Conservation (phyloP, 1,140 invertebrate genomes). For the Tribolium madens region DNA sequence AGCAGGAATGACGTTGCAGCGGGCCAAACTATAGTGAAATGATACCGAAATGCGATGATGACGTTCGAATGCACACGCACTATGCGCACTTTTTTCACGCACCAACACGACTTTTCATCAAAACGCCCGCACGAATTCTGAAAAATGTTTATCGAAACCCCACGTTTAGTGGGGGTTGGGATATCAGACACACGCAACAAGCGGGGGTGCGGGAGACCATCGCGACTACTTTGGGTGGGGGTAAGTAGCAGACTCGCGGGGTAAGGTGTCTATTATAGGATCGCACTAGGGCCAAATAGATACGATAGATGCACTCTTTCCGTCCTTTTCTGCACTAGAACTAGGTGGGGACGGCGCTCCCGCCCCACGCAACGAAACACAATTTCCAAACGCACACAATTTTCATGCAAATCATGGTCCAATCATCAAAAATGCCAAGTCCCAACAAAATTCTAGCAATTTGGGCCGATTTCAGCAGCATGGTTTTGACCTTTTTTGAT, state of each 20-base stretch:
- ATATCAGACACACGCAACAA: constrained; percentile 56
- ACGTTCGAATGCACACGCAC: constrained; percentile 55
- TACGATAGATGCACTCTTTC: constrained; percentile 35
- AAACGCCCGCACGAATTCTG: constrained; percentile 66
- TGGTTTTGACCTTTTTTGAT: too few relatives aligned
- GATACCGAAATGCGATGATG: constrained; percentile 45
- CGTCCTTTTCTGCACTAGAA: constrained; percentile 35
- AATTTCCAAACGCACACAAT: not conserved
- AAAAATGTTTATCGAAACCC: constrained; percentile 64
- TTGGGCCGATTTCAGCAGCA: too few relatives aligned
- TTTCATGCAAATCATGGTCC: not conserved
- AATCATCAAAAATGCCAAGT: too few relatives aligned
- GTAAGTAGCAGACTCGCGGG: constrained; percentile 49
- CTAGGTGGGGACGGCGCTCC: constrained; percentile 22
- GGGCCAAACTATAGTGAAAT: constrained; percentile 49
- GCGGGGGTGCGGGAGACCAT: constrained; percentile 56
- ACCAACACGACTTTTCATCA: constrained; percentile 61
- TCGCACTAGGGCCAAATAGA: constrained; percentile 35
- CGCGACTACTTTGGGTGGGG: constrained; percentile 54
- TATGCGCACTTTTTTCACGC: constrained; percentile 59
- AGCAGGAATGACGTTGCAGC: constrained; percentile 50
- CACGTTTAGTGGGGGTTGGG: constrained; percentile 55
- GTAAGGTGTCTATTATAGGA: constrained; percentile 52
- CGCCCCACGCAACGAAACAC: not conserved
- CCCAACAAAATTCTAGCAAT: too few relatives aligned